Conservation (phyloP, 2,113 vertebrate genomes). For the Brachyistius frenatus region DNA sequence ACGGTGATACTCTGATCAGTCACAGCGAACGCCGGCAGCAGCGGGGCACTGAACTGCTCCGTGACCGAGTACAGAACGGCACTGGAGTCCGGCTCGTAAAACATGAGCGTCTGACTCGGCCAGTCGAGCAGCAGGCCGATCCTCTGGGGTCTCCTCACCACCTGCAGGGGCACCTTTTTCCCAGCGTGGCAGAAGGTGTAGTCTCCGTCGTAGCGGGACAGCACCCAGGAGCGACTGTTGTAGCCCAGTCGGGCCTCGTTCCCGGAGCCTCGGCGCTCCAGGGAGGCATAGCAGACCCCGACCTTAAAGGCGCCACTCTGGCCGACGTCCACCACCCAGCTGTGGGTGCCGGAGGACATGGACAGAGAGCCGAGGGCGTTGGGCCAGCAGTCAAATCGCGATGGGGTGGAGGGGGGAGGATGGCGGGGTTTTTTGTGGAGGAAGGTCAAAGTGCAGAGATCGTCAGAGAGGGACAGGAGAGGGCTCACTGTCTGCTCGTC, state of each 20-base stretch:
- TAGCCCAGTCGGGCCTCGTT: constrained; percentile 89
- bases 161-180: constrained; percentile 76
- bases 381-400: constrained; percentile 93
- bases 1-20: constrained; percentile 88
- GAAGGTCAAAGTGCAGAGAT: constrained; percentile 89
- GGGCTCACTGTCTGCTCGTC: constrained; percentile 89
- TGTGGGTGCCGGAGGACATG: constrained; percentile 86
- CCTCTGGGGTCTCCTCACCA: constrained; percentile 82
- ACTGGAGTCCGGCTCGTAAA: constrained; percentile 87
- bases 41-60: constrained; percentile 78
- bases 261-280: constrained; percentile 89
- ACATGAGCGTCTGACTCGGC: constrained; percentile 87
- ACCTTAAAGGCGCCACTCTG: constrained; percentile 93
- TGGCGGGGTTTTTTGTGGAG: constrained; percentile 84
- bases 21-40: constrained; percentile 90
- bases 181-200: constrained; percentile 89
- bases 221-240: constrained; percentile 91
- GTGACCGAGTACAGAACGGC: constrained; percentile 84
- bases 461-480: constrained; percentile 87
- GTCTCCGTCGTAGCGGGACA: constrained; percentile 89
- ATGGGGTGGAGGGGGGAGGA: constrained; percentile 80
- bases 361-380: constrained; percentile 87
- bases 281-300: constrained; percentile 88
- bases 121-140: constrained; percentile 91
- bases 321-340: constrained; percentile 89